Evolutionary conservation across 37 sponge, comb jelly and placozoan genomes (phyloP).

Genomic region (Eunapius fragilis): DNA sequence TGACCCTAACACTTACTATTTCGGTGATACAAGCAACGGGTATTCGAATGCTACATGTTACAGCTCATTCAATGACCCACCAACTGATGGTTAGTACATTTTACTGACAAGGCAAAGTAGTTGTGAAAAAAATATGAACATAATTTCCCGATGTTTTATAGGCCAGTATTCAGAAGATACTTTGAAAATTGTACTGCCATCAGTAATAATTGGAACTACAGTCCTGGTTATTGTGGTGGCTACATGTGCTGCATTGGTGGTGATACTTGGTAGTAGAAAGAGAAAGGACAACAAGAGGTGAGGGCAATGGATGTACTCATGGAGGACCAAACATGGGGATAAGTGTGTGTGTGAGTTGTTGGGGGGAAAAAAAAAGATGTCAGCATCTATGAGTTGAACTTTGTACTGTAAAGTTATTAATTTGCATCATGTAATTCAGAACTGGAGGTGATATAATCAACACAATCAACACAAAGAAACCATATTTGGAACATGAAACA

Average conservation of each 20-base stretch:
- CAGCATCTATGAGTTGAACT: neutral
- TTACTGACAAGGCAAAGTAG: neutral
- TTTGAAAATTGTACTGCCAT: neutral
- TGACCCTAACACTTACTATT: neutral
- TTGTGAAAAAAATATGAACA: neutral
- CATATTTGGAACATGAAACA: neutral
- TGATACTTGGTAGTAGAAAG: neutral
- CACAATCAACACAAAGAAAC: neutral
- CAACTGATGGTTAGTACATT: neutral
- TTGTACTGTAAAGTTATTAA: no score
- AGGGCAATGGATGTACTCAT: neutral
- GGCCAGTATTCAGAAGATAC: neutral
- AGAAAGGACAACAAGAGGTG: neutral
- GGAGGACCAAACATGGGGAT: no score
- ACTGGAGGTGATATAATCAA: neutral
- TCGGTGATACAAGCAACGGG: neutral
- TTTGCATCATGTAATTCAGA: no score
- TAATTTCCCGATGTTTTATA: neutral
- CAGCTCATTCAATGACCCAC: neutral
- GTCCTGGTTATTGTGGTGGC: neutral
- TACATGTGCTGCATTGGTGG: neutral
- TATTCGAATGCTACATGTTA: neutral
- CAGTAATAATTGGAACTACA: neutral
- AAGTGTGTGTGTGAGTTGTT: no score
- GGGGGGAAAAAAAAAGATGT: neutral